These are phyloP conservation scores for Chrysopa pallens DNA, from an alignment of 1,140 invertebrate species.

Conservation along the genomic window DNA sequence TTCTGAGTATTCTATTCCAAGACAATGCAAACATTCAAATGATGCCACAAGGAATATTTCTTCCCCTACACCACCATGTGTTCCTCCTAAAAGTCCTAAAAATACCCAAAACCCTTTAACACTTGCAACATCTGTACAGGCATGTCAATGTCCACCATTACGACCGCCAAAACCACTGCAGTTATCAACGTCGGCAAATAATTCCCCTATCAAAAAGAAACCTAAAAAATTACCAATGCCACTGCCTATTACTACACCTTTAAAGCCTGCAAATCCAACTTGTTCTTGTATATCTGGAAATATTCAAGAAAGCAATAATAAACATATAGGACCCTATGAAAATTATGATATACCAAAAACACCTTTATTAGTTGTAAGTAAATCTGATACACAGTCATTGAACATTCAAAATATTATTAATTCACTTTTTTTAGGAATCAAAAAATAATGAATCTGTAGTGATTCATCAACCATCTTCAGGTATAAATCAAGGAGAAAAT, in stretches of 20 bases:
- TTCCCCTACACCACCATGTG: not conserved
- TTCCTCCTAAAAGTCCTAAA: constrained; percentile 3
- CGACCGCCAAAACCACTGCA: constrained; percentile 37
- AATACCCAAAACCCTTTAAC: not conserved
- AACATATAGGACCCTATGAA: constrained; percentile 40
- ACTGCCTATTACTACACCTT: constrained; percentile 22
- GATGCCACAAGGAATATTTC: constrained; percentile 1
- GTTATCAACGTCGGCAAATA: constrained; percentile 22
- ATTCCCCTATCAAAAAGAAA: constrained; percentile 20
- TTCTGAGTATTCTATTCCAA: constrained; percentile 32
- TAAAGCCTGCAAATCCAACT: constrained; percentile 14
- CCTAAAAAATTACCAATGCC: constrained; percentile 39
- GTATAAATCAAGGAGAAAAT: constrained; percentile 24
- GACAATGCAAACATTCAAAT: constrained; percentile 6
- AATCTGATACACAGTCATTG: not conserved
- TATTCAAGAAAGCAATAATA: constrained; percentile 7
- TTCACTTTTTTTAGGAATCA: too few relatives aligned
- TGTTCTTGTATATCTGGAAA: not conserved
- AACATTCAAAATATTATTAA: too few relatives aligned
- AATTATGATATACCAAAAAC: constrained; percentile 61
- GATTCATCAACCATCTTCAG: too few relatives aligned
- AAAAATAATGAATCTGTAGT: too few relatives aligned
- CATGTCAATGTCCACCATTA: constrained; percentile 22
- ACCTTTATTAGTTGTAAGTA: constrained; percentile 29
- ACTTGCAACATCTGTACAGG: not conserved